Evolutionary conservation across 2,797 vertebrate genomes (phyloP), one percentile per base, ranked within the genome.

Genomic region (Gouania willdenowi): DNA sequence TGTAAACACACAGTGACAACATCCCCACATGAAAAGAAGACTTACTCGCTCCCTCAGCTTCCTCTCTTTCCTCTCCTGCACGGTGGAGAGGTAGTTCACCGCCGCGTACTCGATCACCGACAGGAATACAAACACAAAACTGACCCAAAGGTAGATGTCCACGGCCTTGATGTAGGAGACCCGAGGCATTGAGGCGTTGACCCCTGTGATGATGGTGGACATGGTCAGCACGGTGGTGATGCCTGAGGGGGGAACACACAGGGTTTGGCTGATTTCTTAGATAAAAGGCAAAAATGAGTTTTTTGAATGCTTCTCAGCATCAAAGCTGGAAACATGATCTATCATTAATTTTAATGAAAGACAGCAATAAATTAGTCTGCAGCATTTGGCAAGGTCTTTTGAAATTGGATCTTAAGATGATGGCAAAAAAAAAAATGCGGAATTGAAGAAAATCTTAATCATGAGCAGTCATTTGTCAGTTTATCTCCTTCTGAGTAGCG

Each of bases 61-160:
- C 71, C 90, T 88, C 66, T 94, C 91, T 63, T 92, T 91, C 48
- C 92, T 79, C 75, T 95, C 93, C 66, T 94, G 92, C 12, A 93
- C 92, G 0, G 93, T 94, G 13, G 93, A 93, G 68, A 95, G 82
- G 70, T 94, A 95, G 72, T 94, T 90, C 54, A 91, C 89, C 0
- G 88, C 90, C 1, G 90, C 90, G 0, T 91, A 91, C 76, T 91
- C 89, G 28, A 91, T 88, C 45, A 91, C 90, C 6, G 90, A 91
- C 22, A 91, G 80, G 63, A 91, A 91, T 55, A 91, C 90, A 15
- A 91, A 91, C 26, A 91, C 90, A 34, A 91, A 91, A 64, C 90
- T 91, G 79, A 90, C 89, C 90, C 90, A 91, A 28, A 91, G 81
- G 78, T 91, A 91, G 64, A 91, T 83, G 80, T 91, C 90, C 68